These are phyloP conservation scores for Escarpia spicata DNA, from an alignment of 2,888 invertebrate genomes.

Conservation along the genomic window DNA sequence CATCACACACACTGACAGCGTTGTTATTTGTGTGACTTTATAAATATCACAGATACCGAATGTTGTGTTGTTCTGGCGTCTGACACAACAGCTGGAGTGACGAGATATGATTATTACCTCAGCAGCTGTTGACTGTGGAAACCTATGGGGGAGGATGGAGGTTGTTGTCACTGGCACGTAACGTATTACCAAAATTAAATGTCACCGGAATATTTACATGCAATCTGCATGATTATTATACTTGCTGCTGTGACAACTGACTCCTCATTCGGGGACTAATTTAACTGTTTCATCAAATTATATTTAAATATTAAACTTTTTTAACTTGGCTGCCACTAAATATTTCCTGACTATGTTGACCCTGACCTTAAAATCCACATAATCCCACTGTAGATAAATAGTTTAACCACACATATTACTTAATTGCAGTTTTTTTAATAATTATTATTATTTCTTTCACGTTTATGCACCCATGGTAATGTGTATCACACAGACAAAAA, in stretches of 20 bases:
- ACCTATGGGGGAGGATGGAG: too few species aligned
- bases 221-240: not conserved
- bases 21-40: not conserved
- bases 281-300: too few species aligned
- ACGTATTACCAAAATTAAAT: not conserved
- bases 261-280: not conserved
- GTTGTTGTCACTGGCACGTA: not conserved
- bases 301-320: too few species aligned
- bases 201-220: not conserved
- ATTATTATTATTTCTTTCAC: too few species aligned
- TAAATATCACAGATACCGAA: not conserved
- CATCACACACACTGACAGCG: not conserved
- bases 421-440: too few species aligned
- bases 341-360: too few species aligned
- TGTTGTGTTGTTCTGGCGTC: not conserved
- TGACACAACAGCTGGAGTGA: not conserved
- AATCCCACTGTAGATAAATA: too few species aligned
- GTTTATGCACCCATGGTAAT: too few species aligned
- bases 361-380: too few species aligned
- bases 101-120: not conserved
- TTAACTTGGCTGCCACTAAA: too few species aligned
- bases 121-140: not conserved
- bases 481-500: too few species aligned
- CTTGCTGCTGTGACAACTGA: not conserved
- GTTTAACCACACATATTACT: too few species aligned